Evolutionary conservation across 1,140 invertebrate species (phyloP), one percentile per base, ranked within the genome.

Genomic region (Stegodyphus mimosarum): DNA sequence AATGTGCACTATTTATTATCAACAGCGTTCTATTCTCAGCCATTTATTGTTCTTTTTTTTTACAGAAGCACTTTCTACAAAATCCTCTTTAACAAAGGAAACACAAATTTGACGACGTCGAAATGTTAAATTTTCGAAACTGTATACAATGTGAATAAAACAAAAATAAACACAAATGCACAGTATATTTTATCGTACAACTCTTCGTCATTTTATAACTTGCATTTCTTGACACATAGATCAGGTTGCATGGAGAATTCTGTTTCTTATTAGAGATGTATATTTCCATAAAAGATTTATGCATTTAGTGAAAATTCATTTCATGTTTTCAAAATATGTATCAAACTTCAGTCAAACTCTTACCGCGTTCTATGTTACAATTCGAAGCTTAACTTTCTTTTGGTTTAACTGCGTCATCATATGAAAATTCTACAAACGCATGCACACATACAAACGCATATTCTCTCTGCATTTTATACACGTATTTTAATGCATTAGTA

Each of bases 41-140:
- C 55, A 60, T 60, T 9, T 60, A 60, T 10, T 60, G 33, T 60
- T 60, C 5, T 60, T 15, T 60, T 60, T 60, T 60, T 60, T 10
- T 60, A 60, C 55, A 60, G 55, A 60, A 60, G 55, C 55, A 60
- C 55, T 60, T 60, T 60, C 55, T 60, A 60, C 55, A 60, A 60
- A 60, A 60, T n/a, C 15, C 55, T 15, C 9, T 10, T 9, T 9
- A 60, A 60, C 55, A 60, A 10, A 60, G 55, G 55, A 10, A 60
- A 60, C 55, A 10, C 9, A 60, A 60, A 60, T 9, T 60, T 15
- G 15, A 60, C 9, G 5, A 60, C 55, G 55, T 60, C 15, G 55
- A 60, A 60, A 33, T 60, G 55, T 9, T 60, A 60, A 60, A 9
- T 60, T 15, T 60, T 15, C 9, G 15, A 60, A 15, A 60, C 55